Percentiles rank a stretch among this genome's conserved stretches.
phyloP scores from a whole-genome alignment of 2,113 vertebrate species.

The Alexandromys fortis region DNA sequence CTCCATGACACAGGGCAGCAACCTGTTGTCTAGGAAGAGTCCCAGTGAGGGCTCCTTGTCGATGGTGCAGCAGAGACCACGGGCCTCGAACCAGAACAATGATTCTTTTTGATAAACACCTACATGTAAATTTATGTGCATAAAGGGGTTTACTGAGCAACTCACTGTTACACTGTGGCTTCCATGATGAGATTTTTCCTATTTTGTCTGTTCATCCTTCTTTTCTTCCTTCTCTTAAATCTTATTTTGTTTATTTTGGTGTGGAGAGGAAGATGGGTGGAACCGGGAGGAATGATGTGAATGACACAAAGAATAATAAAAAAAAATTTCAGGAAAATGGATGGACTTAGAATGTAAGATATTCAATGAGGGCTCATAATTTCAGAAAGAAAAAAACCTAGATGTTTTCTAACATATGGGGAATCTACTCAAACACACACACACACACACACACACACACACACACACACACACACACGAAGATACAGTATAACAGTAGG shows the following conservation, averaged over 20 bases:
- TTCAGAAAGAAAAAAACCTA: neutral
- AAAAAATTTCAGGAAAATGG: neutral
- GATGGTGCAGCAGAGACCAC: neutral
- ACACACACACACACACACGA: too few species aligned
- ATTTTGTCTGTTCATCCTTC: neutral
- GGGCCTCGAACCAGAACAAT: neutral
- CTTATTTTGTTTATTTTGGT: neutral
- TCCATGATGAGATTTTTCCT: neutral
- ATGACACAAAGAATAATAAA: neutral
- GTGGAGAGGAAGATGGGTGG: neutral
- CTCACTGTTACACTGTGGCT: neutral
- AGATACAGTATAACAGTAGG: neutral
- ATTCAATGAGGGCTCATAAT: neutral
- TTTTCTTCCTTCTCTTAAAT: neutral
- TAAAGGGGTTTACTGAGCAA: neutral
- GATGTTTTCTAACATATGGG: neutral
- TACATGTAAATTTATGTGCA: neutral
- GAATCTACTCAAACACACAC: neutral
- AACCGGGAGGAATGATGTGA: neutral
- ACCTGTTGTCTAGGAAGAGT: neutral
- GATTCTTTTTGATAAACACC: neutral
- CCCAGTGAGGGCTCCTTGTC: neutral
- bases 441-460: too few species aligned
- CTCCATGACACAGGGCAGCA: neutral
- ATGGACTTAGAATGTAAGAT: neutral